phyloP scores from a whole-genome alignment of 2,113 vertebrate species.

The Prionailurus bengalensis region DNA sequence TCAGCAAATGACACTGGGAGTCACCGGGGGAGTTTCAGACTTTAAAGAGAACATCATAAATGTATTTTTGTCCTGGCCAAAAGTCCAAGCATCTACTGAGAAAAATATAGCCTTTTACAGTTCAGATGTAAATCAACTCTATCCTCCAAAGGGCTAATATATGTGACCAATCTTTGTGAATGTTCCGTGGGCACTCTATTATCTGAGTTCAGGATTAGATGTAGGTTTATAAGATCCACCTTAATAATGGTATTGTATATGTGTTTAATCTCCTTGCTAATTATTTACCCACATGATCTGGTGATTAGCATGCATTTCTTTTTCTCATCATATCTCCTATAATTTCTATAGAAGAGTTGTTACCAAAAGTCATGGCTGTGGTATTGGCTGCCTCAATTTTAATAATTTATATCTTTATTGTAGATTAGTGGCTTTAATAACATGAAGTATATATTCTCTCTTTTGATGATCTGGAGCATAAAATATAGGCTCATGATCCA shows the following conservation, averaged over 20 bases:
- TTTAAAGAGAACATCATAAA: not conserved
- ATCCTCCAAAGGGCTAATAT: not conserved
- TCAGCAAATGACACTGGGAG: not conserved
- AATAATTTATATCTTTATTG: not conserved
- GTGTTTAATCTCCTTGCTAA: not conserved
- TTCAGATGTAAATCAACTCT: not conserved
- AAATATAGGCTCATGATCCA: not conserved
- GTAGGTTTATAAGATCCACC: not conserved
- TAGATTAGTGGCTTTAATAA: not conserved
- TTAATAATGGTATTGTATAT: not conserved
- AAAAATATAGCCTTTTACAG: not conserved
- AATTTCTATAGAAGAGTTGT: not conserved
- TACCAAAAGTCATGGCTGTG: not conserved
- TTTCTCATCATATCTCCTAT: not conserved
- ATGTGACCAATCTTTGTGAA: not conserved
- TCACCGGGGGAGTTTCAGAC: not conserved
- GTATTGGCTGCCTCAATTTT: not conserved
- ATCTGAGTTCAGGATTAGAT: not conserved
- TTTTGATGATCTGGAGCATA: not conserved
- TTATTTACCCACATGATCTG: not conserved
- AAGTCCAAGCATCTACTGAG: not conserved
- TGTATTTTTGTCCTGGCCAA: not conserved
- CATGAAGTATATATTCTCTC: not conserved
- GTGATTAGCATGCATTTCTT: not conserved
- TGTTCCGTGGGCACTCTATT: not conserved